A percentile compares a stretch with the other conserved stretches of the same genome.
phyloP scores from a whole-genome alignment of 1,140 invertebrate genomes.

The Danaus melanippus region DNA sequence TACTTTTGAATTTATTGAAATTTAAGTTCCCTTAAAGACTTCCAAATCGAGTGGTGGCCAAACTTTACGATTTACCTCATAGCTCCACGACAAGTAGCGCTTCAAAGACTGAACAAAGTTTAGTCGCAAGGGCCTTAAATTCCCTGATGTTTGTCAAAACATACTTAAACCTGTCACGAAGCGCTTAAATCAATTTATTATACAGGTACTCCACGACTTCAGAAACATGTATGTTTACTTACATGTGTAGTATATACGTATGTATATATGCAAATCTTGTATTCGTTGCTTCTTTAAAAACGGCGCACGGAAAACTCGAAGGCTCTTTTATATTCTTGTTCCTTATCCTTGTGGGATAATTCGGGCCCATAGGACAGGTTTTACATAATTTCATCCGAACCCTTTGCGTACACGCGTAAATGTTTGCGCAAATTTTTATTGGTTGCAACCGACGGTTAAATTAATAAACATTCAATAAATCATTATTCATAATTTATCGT shows the following conservation, averaged over 20 bases:
- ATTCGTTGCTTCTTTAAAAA: constrained; percentile 57
- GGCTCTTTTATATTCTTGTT: constrained; percentile 67
- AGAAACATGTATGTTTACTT: constrained; percentile 50
- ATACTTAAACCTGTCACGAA: constrained; percentile 66
- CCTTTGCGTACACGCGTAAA: constrained; percentile 40
- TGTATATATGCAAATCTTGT: constrained; percentile 56
- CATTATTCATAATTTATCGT: constrained; percentile 18
- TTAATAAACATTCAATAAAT: constrained; percentile 57
- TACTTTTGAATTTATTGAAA: constrained; percentile 13
- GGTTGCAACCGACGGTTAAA: constrained; percentile 37
- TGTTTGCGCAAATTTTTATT: constrained; percentile 37
- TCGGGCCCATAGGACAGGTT: constrained; percentile 62
- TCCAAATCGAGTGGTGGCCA: constrained; percentile 16
- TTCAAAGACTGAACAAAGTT: constrained; percentile 48
- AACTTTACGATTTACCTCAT: constrained; percentile 35
- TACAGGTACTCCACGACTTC: constrained; percentile 55
- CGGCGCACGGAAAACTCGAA: constrained; percentile 60
- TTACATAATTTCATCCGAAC: constrained; percentile 63
- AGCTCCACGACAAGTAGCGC: constrained; percentile 30
- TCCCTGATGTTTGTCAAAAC: constrained; percentile 68
- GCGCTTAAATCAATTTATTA: constrained; percentile 69
- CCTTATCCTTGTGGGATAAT: constrained; percentile 66
- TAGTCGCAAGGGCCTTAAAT: constrained; percentile 53
- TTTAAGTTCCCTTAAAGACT: constrained; percentile 19
- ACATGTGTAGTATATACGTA: constrained; percentile 21